Base-by-base conservation (phyloP, 2,797 vertebrate genomes). In the Xiphophorus birchmanni region DNA sequence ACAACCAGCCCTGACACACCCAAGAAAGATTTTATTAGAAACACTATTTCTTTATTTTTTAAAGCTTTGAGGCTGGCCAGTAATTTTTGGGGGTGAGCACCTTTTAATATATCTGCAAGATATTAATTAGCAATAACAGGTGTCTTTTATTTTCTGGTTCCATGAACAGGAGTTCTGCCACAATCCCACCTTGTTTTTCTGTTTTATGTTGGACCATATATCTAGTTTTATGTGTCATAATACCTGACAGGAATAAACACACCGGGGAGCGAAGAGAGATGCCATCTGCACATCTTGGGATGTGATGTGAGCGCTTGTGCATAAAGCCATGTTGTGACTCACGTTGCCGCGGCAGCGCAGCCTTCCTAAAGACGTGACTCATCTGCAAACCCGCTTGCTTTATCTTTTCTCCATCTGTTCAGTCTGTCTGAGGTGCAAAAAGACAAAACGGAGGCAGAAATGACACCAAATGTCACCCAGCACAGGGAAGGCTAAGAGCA, bases 221-320 rank as follows among this genome's bases (percentile, higher is more conserved):
- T 44, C 67, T 71, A 6, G 23, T n/a, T 71, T 63, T 11, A 21
- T 23, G 52, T 52, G 78, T 84, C 84, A 71, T 77, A 79, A 80
- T 85, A 83, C 65, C 80, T 56, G 65, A 89, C 82, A 77, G 54
- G 90, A 87, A 89, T 85, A 78, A 83, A 87, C 74, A 71, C 73
- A 23, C 83, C 8, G 60, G 67, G 48, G 82, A 84, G 80, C 50
- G 84, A 75, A 77, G 83, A 77, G 86, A 88, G 69, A 82, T 86
- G 87, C 91, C 93, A 94, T 94, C 93, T 94, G 93, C 88, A 90
- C 72, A 78, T 88, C 81, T 91, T 73, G 81, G 87, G 60, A 88
- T 89, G 84, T 78, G 81, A 82, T 85, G 74, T 21, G 84, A 84
- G 73, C 77, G 83, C 76, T 87, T 88, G 87, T 90, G 88, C 81